phyloP scores from a whole-genome alignment of 2,113 vertebrate genomes.

The Caranx melampygus region DNA sequence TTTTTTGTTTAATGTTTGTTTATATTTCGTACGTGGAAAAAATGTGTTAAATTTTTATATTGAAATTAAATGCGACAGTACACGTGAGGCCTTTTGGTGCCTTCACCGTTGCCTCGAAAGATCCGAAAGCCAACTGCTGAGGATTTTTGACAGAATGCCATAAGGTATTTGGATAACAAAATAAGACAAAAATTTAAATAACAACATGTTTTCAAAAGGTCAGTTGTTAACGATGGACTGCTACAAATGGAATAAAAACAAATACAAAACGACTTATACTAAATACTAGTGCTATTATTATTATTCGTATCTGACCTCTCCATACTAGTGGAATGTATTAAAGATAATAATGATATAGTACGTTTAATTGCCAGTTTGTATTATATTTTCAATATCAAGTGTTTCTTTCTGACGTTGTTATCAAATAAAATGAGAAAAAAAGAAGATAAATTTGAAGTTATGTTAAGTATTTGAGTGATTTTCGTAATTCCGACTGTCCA shows the following conservation, averaged over 20 bases:
- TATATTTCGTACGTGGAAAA: too few species aligned
- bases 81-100: constrained; percentile 26
- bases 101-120: neutral
- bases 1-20: rapidly evolving
- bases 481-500: neutral
- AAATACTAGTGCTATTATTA: too few species aligned
- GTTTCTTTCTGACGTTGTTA: neutral
- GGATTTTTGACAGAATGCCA: neutral
- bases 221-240: neutral
- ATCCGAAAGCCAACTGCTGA: neutral
- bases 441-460: neutral
- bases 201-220: too few species aligned
- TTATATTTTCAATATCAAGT: too few species aligned
- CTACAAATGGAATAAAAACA: neutral
- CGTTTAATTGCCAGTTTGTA: too few species aligned
- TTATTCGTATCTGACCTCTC: too few species aligned
- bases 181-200: neutral
- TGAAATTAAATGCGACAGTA: neutral
- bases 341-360: too few species aligned
- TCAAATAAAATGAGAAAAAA: neutral
- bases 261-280: too few species aligned
- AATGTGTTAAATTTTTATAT: neutral
- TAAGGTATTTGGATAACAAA: neutral
- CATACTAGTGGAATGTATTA: too few species aligned
- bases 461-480: too few species aligned